Evolutionary conservation across 2,113 vertebrate species (phyloP).

Genomic region (Grammomys surdaster): DNA sequence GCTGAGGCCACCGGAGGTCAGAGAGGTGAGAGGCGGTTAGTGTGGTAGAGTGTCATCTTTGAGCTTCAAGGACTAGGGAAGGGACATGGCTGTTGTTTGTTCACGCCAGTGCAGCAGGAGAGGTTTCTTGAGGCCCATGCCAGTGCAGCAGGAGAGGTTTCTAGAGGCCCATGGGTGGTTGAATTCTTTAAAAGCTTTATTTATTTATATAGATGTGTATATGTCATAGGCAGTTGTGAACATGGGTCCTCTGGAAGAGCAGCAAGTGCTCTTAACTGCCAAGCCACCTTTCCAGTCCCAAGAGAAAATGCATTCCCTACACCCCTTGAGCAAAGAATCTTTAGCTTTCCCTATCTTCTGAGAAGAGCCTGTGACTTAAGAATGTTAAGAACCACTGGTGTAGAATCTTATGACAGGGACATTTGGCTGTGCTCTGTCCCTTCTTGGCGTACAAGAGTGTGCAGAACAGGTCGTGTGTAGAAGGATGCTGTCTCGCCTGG

Average conservation of each 20-base stretch:
- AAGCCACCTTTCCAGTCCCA: not conserved
- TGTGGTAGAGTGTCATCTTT: not conserved
- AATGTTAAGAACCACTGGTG: not conserved
- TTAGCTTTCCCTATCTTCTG: not conserved
- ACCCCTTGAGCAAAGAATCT: not conserved
- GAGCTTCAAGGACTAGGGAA: not conserved
- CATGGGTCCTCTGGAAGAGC: not conserved
- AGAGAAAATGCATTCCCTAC: not conserved
- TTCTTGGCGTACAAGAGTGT: not conserved
- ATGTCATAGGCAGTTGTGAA: not conserved
- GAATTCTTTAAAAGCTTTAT: not conserved
- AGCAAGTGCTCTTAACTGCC: not conserved
- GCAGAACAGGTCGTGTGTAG: fast-evolving
- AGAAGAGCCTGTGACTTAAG: not conserved
- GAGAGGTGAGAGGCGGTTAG: too few relatives aligned
- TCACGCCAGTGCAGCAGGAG: not conserved
- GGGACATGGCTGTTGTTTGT: not conserved
- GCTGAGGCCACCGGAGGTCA: not conserved
- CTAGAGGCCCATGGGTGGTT: not conserved
- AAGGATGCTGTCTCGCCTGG: too few relatives aligned
- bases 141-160: not conserved
- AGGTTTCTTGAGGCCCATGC: not conserved
- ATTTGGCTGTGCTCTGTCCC: not conserved
- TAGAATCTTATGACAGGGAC: not conserved
- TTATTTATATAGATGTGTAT: not conserved